phyloP scores from a whole-genome alignment of 2,888 invertebrate genomes.

The Ptycholaimellus sp. region DNA sequence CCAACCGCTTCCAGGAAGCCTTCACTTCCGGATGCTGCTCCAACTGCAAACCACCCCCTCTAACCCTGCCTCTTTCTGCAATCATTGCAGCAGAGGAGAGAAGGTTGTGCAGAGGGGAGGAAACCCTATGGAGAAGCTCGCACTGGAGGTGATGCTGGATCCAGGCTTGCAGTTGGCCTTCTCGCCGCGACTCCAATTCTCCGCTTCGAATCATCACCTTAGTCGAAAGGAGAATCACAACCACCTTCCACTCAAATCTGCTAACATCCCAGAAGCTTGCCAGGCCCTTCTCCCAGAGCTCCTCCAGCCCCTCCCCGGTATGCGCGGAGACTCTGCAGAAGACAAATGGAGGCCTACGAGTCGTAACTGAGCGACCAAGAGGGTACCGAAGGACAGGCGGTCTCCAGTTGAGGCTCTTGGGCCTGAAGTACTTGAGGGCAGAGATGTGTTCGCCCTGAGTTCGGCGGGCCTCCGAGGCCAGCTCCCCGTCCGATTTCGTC shows the following conservation, averaged over 20 bases:
- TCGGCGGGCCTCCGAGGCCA: slow-evolving; percentile 31
- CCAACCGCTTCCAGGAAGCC: too few species aligned
- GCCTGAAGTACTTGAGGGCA: slow-evolving; percentile 33
- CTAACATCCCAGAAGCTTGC: background rate
- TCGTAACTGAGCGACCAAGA: background rate
- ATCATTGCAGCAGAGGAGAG: too few species aligned
- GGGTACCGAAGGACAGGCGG: slow-evolving; percentile 23
- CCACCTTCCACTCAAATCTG: background rate
- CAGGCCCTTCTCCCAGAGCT: slow-evolving; percentile 29
- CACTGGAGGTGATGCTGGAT: slow-evolving; percentile 30
- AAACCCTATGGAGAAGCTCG: too few species aligned
- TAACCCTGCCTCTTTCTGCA: too few species aligned
- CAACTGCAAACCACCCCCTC: too few species aligned
- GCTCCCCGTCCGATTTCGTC: slow-evolving; percentile 37
- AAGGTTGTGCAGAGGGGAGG: too few species aligned
- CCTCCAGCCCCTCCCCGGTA: slow-evolving; percentile 28
- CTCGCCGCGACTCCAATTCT: slow-evolving; percentile 23
- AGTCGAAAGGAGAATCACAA: too few species aligned
- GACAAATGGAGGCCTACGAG: too few species aligned
- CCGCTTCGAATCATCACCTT: slow-evolving; percentile 14
- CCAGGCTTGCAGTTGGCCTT: slow-evolving; percentile 27
- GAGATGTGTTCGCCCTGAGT: slow-evolving; percentile 34
- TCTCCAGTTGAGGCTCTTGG: slow-evolving; percentile 26
- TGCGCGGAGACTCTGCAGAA: slow-evolving; percentile 30
- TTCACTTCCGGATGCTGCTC: too few species aligned